Conservation (phyloP, 2,797 vertebrate genomes). For the Characodon lateralis region DNA sequence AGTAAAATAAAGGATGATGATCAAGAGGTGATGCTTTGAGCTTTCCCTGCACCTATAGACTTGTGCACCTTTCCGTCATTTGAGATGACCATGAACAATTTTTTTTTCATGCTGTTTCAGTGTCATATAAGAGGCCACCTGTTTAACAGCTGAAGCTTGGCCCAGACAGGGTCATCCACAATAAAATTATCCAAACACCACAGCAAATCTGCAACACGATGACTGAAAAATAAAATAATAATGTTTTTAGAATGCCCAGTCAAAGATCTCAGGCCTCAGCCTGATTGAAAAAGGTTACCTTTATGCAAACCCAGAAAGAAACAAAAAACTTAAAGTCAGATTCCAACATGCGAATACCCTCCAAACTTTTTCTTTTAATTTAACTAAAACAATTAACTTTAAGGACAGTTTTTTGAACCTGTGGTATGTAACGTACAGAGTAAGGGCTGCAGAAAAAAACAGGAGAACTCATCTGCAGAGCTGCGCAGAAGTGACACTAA, state of each 20-base stretch:
- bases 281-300: not conserved
- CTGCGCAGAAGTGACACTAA: conserved; percentile 17
- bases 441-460: not conserved
- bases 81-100: too few species aligned
- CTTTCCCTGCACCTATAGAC: too few species aligned
- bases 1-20: too few species aligned
- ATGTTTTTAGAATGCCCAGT: not conserved
- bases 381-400: not conserved
- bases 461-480: not conserved
- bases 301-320: not conserved
- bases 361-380: not conserved
- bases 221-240: not conserved
- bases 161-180: not conserved
- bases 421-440: not conserved
- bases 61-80: too few species aligned
- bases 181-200: not conserved
- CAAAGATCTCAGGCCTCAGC: too few species aligned
- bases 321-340: not conserved
- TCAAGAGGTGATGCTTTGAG: too few species aligned
- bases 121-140: not conserved
- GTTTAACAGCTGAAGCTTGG: not conserved
- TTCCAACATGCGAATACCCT: not conserved
- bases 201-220: not conserved
- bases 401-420: not conserved
- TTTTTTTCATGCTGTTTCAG: not conserved